Evolutionary conservation across 2,797 vertebrate species (phyloP).

Genomic region (Pangasius djambal): DNA sequence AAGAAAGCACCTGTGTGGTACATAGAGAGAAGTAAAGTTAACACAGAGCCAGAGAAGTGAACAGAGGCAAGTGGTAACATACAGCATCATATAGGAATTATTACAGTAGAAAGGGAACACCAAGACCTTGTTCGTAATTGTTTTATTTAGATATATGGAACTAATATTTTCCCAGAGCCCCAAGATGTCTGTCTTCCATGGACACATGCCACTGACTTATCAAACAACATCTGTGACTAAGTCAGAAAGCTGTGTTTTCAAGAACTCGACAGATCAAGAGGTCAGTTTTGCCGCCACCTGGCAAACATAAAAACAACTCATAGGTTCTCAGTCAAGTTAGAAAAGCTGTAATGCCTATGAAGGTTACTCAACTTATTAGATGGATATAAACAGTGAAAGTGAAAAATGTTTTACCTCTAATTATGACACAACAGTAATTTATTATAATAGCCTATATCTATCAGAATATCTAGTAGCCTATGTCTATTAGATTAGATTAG

Average conservation of each 20-base stretch:
- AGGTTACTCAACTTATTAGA: background rate
- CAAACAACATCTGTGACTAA: constrained; percentile 54
- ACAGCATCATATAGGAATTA: background rate
- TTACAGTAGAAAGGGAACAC: background rate
- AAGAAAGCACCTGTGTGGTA: constrained; percentile 89
- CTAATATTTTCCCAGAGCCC: constrained; percentile 19
- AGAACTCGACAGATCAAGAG: constrained; percentile 43
- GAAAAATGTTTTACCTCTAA: background rate
- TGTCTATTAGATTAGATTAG: no score
- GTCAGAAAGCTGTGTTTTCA: constrained; percentile 39
- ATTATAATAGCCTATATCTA: background rate
- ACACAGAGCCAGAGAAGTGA: background rate
- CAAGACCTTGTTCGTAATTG: background rate
- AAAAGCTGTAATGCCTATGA: background rate
- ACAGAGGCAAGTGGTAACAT: background rate
- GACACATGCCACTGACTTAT: constrained; percentile 35
- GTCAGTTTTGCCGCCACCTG: constrained; percentile 45
- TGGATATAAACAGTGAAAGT: background rate
- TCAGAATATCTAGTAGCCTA: background rate
- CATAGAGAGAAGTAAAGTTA: background rate
- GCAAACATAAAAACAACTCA: constrained; percentile 36
- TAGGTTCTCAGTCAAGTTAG: background rate
- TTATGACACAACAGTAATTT: background rate
- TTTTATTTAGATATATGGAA: background rate
- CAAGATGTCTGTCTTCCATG: constrained; percentile 20